phyloP scores from a whole-genome alignment of 23 tunicate genomes.

The Trididemnum clinides region DNA sequence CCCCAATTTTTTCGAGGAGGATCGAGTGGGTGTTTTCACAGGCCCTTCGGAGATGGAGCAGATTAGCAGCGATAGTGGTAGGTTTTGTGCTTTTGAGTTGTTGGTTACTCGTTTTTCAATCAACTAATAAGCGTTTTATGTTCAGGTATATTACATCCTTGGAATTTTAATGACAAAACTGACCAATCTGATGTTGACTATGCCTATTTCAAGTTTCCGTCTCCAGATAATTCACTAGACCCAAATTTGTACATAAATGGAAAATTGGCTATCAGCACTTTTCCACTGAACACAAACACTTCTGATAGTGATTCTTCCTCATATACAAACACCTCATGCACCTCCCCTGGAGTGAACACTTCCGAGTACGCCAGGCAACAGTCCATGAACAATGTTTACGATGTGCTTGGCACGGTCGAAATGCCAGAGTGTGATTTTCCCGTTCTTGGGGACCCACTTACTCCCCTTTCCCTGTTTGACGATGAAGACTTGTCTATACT shows the following conservation, averaged over 20 bases:
- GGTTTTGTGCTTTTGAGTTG: too few relatives aligned
- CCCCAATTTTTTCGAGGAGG: slow-evolving; percentile 9
- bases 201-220: too few relatives aligned
- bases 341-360: too few relatives aligned
- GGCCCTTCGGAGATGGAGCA: not conserved
- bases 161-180: not conserved
- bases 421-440: not conserved
- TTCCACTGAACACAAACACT: too few relatives aligned
- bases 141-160: not conserved
- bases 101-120: too few relatives aligned
- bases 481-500: too few relatives aligned
- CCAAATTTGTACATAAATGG: too few relatives aligned
- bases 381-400: slow-evolving; percentile 44
- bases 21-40: not conserved
- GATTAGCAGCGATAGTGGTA: not conserved
- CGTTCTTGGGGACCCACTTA: slow-evolving; percentile 7
- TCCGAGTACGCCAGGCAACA: slow-evolving; percentile 40
- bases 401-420: not conserved
- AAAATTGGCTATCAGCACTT: too few relatives aligned
- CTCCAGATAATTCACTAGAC: too few relatives aligned
- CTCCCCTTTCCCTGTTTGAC: not conserved
- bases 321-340: too few relatives aligned
- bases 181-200: not conserved
- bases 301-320: too few relatives aligned
- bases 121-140: too few relatives aligned